phyloP scores from a whole-genome alignment of 2,888 invertebrate genomes.

The Stenurella melanura region DNA sequence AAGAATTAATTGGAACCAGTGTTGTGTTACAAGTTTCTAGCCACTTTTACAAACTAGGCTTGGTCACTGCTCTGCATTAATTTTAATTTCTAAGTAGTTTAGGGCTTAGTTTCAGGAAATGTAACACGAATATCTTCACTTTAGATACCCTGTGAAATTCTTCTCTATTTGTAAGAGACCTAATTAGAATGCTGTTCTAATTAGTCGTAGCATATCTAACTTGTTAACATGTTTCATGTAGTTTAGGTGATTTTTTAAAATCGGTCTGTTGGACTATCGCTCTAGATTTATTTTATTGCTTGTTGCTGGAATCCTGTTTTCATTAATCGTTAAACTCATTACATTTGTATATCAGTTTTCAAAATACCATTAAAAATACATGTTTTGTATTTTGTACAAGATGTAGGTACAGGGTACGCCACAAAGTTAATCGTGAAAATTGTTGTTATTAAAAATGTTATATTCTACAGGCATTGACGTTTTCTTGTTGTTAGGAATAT shows the following conservation, averaged over 20 bases:
- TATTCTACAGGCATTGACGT: no score
- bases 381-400: no score
- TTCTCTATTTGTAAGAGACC: constrained; percentile 26
- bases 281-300: not conserved
- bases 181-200: constrained; percentile 38
- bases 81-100: constrained; percentile 39
- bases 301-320: not conserved
- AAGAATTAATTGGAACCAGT: constrained; percentile 65
- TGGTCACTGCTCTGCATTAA: constrained; percentile 27
- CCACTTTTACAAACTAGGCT: constrained; percentile 18
- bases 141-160: constrained; percentile 37
- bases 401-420: no score
- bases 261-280: not conserved
- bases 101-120: constrained; percentile 40
- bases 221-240: not conserved
- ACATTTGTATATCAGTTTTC: no score
- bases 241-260: constrained; percentile 13
- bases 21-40: constrained; percentile 58
- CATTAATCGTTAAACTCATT: no score
- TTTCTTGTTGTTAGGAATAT: no score
- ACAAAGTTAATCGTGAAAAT: no score
- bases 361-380: no score
- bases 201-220: constrained; percentile 17
- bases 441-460: no score
- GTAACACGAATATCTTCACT: constrained; percentile 27